These are phyloP conservation scores for Oncorhynchus mykiss DNA, from an alignment of 2,113 vertebrate species.

Conservation along the genomic window DNA sequence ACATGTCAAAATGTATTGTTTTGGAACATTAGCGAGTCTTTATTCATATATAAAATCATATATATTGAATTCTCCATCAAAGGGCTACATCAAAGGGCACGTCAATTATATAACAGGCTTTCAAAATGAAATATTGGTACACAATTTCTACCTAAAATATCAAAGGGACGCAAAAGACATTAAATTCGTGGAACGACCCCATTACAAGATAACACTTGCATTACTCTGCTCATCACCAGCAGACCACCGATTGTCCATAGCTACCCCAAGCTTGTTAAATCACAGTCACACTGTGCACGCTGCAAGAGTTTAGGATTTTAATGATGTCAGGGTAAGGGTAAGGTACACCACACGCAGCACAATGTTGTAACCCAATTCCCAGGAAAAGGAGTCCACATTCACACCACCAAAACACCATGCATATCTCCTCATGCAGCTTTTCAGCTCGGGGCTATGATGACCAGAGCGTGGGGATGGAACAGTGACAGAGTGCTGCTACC, in stretches of 20 bases:
- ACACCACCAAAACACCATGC: neutral
- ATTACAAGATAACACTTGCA: neutral
- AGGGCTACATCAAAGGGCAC: too few species aligned
- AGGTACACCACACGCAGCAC: neutral
- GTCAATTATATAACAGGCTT: too few species aligned
- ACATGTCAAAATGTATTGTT: too few species aligned
- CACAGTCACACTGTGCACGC: neutral
- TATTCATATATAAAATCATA: too few species aligned
- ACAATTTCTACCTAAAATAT: too few species aligned
- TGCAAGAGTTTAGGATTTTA: neutral
- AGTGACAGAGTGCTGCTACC: conserved; percentile 3
- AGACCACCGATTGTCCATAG: neutral
- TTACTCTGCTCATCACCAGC: neutral
- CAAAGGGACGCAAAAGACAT: too few species aligned
- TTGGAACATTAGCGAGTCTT: too few species aligned
- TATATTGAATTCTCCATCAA: too few species aligned
- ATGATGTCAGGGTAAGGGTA: neutral
- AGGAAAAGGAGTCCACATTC: neutral
- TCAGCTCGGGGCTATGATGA: neutral
- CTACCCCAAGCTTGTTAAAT: neutral
- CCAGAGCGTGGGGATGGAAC: neutral
- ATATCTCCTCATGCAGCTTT: conserved; percentile 8
- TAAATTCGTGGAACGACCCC: too few species aligned
- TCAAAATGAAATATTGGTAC: too few species aligned
- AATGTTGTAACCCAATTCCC: neutral